These are phyloP conservation scores for Neoitamus cyanurus DNA, from an alignment of 2,888 invertebrate genomes.

Conservation along the genomic window DNA sequence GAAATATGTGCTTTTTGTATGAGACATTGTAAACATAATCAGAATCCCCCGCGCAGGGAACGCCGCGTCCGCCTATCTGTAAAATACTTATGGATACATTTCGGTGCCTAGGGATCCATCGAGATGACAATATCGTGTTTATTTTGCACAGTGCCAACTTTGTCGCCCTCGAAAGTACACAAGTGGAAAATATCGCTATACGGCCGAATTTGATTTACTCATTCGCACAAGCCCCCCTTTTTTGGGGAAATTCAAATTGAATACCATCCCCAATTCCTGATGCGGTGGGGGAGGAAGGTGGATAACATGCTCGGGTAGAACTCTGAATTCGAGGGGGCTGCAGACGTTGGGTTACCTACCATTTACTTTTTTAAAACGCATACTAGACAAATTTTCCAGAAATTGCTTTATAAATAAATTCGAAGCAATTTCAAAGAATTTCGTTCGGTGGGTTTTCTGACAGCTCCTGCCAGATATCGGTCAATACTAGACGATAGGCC, in stretches of 20 bases:
- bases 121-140: neutral
- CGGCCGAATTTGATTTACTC: constrained; percentile 24
- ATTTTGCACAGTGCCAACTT: neutral
- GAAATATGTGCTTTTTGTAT: neutral
- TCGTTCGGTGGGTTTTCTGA: too few relatives aligned
- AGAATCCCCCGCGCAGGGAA: neutral
- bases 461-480: too few relatives aligned
- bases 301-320: neutral
- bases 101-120: neutral
- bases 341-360: neutral
- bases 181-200: constrained; percentile 35
- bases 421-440: too few relatives aligned
- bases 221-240: constrained; percentile 12
- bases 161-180: neutral
- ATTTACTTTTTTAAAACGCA: too few relatives aligned
- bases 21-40: neutral
- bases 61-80: neutral
- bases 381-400: too few relatives aligned
- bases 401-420: too few relatives aligned
- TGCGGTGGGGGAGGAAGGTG: neutral
- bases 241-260: constrained; percentile 2
- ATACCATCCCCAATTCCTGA: neutral
- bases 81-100: neutral
- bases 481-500: too few relatives aligned
- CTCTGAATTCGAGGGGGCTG: neutral